A percentile compares a stretch with the other conserved stretches of the same genome.
Evolutionary conservation across 2,113 vertebrate species (phyloP).

Genomic region (Bombycilla garrulus): DNA sequence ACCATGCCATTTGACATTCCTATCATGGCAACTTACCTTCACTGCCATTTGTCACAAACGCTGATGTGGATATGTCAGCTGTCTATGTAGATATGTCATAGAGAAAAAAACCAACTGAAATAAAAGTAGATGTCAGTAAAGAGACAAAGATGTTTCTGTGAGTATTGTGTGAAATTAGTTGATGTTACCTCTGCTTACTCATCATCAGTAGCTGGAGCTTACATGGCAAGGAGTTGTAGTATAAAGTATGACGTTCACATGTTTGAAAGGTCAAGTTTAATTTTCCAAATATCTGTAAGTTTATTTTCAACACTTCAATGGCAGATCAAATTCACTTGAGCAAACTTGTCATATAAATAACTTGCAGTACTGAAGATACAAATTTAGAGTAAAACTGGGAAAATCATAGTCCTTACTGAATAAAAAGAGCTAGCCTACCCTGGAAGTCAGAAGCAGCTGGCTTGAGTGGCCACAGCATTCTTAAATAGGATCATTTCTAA

Average conservation of each 20-base stretch:
- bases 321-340: not conserved
- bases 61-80: not conserved
- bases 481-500: not conserved
- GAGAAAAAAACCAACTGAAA: not conserved
- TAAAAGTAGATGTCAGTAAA: not conserved
- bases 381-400: not conserved
- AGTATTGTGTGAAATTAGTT: not conserved
- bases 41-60: not conserved
- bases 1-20: not conserved
- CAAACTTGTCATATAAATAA: slow-evolving; percentile 1
- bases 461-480: not conserved
- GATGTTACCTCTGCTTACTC: not conserved
- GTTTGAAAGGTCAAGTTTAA: slow-evolving; percentile 1
- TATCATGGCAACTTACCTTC: not conserved
- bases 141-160: not conserved
- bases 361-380: not conserved
- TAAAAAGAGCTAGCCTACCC: not conserved
- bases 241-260: not conserved
- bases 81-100: not conserved
- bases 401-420: not conserved
- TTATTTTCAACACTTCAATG: not conserved
- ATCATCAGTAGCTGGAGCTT: not conserved
- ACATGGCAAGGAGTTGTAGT: not conserved
- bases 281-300: not conserved
- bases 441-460: not conserved